Conservation (phyloP, 2,888 invertebrate species). For the Eudemis profundana region DNA sequence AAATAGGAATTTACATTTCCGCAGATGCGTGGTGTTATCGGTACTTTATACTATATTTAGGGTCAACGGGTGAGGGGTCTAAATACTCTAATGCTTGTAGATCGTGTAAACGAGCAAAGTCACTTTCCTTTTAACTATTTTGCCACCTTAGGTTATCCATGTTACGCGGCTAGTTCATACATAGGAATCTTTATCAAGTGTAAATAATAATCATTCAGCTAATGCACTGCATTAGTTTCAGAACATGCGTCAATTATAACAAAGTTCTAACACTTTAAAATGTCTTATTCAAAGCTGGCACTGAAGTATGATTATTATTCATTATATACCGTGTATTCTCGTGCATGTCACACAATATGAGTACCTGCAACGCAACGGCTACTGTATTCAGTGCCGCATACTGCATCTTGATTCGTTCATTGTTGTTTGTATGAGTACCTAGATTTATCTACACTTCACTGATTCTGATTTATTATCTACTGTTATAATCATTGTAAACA, state of each 20-base stretch:
- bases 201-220: neutral
- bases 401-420: constrained; percentile 45
- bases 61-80: constrained; percentile 64
- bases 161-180: too few species aligned
- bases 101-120: constrained; percentile 9
- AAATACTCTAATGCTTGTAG: constrained; percentile 46
- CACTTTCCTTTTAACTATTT: neutral
- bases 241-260: neutral
- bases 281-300: constrained; percentile 13
- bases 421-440: constrained; percentile 32
- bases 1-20: constrained; percentile 50
- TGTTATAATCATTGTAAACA: constrained; percentile 23
- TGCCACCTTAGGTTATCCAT: neutral
- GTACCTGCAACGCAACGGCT: constrained; percentile 32
- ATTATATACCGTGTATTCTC: constrained; percentile 36
- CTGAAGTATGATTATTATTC: constrained; percentile 38
- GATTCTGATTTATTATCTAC: constrained; percentile 33
- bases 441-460: constrained; percentile 38
- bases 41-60: constrained; percentile 65
- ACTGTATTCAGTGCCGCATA: constrained; percentile 37
- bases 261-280: constrained; percentile 10
- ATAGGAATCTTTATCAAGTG: too few species aligned
- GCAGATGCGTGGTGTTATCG: constrained; percentile 51
- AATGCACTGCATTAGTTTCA: neutral
- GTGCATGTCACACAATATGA: constrained; percentile 40